These are phyloP conservation scores for Myanophis thanlyinensis DNA, from an alignment of 2,113 vertebrate genomes.

Conservation along the genomic window DNA sequence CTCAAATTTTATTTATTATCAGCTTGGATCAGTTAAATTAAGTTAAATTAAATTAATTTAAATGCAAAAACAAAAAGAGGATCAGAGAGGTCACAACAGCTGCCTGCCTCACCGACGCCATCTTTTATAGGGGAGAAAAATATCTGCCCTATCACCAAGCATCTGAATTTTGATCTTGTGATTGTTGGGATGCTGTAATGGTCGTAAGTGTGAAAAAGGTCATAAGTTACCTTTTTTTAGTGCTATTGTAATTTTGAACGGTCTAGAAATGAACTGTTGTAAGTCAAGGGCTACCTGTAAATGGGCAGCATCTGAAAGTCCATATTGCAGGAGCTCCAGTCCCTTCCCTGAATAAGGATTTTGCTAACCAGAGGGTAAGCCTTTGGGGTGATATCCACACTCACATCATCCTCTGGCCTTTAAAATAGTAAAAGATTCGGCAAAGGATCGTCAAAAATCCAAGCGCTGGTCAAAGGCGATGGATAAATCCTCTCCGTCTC, in stretches of 20 bases:
- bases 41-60: too few species aligned
- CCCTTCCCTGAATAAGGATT: not conserved
- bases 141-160: not conserved
- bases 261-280: too few species aligned
- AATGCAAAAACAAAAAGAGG: too few species aligned
- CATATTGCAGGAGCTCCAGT: not conserved
- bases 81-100: too few species aligned
- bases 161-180: not conserved
- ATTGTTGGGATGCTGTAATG: not conserved
- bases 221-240: not conserved
- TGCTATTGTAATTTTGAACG: not conserved
- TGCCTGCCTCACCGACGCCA: too few species aligned
- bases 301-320: not conserved
- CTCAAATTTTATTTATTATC: too few species aligned
- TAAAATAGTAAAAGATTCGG: slow-evolving; percentile 38
- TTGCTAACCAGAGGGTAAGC: not conserved
- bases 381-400: not conserved
- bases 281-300: not conserved
- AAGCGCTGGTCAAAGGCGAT: not conserved
- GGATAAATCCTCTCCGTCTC: slow-evolving; percentile 44
- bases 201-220: not conserved
- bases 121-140: too few species aligned
- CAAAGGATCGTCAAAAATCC: slow-evolving; percentile 30
- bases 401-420: slow-evolving; percentile 26
- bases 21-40: too few species aligned